Evolutionary conservation across 2,113 vertebrate species (phyloP).

Genomic region (Hyla sarda): DNA sequence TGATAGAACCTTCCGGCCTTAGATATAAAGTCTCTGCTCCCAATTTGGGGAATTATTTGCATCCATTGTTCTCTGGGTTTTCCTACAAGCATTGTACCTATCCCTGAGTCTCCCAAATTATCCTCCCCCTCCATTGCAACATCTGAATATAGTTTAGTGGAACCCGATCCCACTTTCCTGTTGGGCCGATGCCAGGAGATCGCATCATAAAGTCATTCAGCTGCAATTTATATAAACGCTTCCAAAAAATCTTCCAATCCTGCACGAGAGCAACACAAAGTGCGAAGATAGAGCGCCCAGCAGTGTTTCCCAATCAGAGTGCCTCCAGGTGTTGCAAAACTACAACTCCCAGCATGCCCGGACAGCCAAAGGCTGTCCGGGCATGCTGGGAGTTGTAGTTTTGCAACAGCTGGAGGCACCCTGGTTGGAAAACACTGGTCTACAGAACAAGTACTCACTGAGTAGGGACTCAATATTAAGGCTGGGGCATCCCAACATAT

Average conservation of each 20-base stretch:
- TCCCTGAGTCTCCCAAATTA: neutral
- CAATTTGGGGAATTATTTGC: neutral
- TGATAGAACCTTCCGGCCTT: neutral
- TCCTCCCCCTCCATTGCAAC: neutral
- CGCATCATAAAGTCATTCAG: constrained; percentile 3
- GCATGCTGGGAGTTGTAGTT: too few species aligned
- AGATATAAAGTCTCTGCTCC: neutral
- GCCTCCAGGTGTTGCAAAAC: too few species aligned
- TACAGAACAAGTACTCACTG: neutral
- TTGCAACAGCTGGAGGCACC: too few species aligned
- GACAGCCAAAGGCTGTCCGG: too few species aligned
- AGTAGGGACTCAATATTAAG: neutral
- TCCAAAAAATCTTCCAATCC: neutral
- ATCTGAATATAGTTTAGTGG: constrained; percentile 9
- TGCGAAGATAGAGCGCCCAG: too few species aligned
- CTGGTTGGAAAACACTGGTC: too few species aligned
- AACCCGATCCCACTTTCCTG: constrained; percentile 8
- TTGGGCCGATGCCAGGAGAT: constrained; percentile 3
- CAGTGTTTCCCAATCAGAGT: too few species aligned
- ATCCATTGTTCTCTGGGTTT: neutral
- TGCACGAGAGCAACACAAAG: neutral
- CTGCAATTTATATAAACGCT: neutral
- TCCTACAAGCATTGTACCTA: neutral
- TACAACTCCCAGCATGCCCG: too few species aligned
- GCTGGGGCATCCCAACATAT: too few species aligned